Base-by-base conservation (phyloP, 2,888 invertebrate species). In the Psococerastis gibbosa region DNA sequence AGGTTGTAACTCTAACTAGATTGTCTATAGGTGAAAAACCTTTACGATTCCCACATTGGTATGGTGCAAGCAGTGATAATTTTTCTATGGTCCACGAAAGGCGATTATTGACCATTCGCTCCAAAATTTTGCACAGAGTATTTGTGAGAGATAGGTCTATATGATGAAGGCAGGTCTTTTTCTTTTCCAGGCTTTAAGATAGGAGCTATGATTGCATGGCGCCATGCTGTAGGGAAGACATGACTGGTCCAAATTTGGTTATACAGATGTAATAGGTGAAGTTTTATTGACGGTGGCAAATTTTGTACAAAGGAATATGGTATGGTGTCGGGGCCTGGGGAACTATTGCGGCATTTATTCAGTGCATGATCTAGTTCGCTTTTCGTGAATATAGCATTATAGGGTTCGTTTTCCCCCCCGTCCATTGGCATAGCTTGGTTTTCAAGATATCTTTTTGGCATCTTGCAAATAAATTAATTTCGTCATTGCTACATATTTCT, bases 91-190 rank as follows among this genome's bases (percentile, higher is more conserved):
- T 6, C 35, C 35, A 34, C 16, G 35, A 9, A 18, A 34, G 35
- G 16, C 35, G 15, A 18, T 6, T 9, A 15, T 34, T 34, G 18
- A 34, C 35, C 35, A 34, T 34, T 9, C 35, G 15, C 13, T 34
- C 35, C 15, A 34, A 9, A 9, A 18, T 34, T 34, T 34, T 34
- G 16, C 35, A 13, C 15, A 34, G 15, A 15, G 8, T 9, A 34
- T 18, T 34, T 8, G 35, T 34, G 35, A 8, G 35, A 34, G 6
- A 34, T 34, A 9, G 35, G 35, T 9, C 35, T 8, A 34, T 34
- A 34, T 16, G 15, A 16, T 9, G 8, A 8, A 9, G 15, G 8
- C 6, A 15, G 15, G 6, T 8, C 9, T 9, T 8, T 8, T 9
- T 34, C 8, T 34, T 34, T 34, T 6, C 18, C 35, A 16, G 15